Evolutionary conservation across 23 tunicate species (phyloP), one percentile per base, ranked within the genome.

Genomic region (Clavelina lepadiformis): DNA sequence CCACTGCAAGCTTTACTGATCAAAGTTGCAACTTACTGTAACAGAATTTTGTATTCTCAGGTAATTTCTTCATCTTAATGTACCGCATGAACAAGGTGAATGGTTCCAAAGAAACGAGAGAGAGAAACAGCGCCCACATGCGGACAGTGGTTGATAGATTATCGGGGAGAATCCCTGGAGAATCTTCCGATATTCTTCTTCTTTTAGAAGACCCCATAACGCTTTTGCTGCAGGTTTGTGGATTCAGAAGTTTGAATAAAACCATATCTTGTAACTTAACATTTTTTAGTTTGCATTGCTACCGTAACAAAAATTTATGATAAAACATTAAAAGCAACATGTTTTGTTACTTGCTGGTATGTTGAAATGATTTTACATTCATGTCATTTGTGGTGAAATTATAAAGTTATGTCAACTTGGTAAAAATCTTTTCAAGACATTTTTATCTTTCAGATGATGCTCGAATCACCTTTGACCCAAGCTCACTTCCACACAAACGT

Each of bases 191-290:
- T 33, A 45, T 56, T 2, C 91, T 76, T 21, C 37, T 82, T 38
- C 68, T 82, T 18, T 11, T 82, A n/a, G 28, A 58, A 21, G 81
- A 82, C 37, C 82, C 82, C 3, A 31, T 75, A 27, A 24, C 91
- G 26, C 47, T 82, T 6, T 33, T 82, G 20, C 44, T 82, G 7
- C 63, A 68, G 76, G 91, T 77, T 22, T 3, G 36, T 19, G 8
- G 8, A 54, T 13, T 22, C 22, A 20, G 8, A 22, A 13, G 22
- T 15, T 20, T 8, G 22, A 22, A 54, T 54, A 22, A 41, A 11
- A 15, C 49, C 49, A 8, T 11, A 41, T 41, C 49, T 11, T 41
- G 49, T 41, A n/a, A n/a, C n/a, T n/a, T n/a, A n/a, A n/a, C 20
- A 44, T 44, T 11, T 44, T 44, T 44, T 44, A 18, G 18, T 44